Evolutionary conservation across 2,888 invertebrate species (phyloP), one percentile per base, ranked within the genome.

Genomic region (Callyntrura sp.): DNA sequence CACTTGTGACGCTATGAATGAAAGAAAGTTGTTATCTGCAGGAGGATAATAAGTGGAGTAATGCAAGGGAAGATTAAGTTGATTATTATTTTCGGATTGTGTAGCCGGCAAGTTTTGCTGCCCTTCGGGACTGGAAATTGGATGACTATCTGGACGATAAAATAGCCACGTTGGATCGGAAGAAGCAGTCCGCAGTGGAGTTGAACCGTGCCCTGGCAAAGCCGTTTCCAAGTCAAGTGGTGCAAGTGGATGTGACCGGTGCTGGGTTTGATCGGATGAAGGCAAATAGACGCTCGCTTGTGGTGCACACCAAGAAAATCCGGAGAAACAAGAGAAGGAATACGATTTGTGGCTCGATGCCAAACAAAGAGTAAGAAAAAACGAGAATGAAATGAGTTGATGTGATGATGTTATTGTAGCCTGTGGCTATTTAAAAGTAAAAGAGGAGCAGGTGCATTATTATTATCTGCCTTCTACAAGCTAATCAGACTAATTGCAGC

Each of bases 81-180:
- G 51, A 1, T 5, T 17, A n/a, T 68, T 51, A 20, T 76, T 35
- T 68, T 51, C 35, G 35, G 35, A 35, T 68, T 70, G 68, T 65
- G 43, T 25, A 93, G 93, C 93, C 93, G 81, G 93, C 93, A 89
- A 93, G 93, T 91, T 92, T 93, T 89, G 92, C 92, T 35, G 93
- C 93, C n/a, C 86, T 93, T 12, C 76, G 93, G 79, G 93, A 93
- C 87, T 93, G 93, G 93, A 93, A 93, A 79, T 83, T 93, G 92
- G 93, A 93, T 90, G 93, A 93, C 85, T 93, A 91, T 85, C 51
- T 93, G 82, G 93, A 93, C 70, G 92, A 92, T 6, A 93, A 93
- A 83, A 92, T 93, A 78, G 92, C 91, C 8, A 92, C 91, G n/a
- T 70, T 93, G 76, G 92, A 91, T 60, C 70, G 88, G 51, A 92